A percentile compares a stretch with the other conserved stretches of the same genome.
Evolutionary conservation across 2,113 vertebrate species (phyloP).

Genomic region (Salvelinus namaycush): DNA sequence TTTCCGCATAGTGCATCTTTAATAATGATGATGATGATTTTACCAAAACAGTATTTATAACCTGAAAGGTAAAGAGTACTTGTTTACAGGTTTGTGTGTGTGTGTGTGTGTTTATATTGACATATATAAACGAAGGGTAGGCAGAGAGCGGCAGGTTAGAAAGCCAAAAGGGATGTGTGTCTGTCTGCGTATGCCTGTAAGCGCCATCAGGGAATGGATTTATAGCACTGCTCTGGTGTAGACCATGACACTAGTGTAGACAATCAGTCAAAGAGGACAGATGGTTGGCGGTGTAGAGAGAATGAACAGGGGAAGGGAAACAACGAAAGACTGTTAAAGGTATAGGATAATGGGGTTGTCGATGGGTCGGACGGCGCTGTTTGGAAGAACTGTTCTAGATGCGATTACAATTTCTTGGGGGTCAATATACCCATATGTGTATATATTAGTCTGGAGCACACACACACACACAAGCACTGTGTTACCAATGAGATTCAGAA

Average conservation of each 20-base stretch:
- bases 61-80: constrained; percentile 63
- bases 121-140: constrained; percentile 28
- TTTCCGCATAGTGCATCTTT: constrained; percentile 45
- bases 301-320: not conserved
- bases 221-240: constrained; percentile 40
- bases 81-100: constrained; percentile 67
- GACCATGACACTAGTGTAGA: constrained; percentile 56
- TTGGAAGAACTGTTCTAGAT: constrained; percentile 59
- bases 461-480: constrained; percentile 24
- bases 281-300: not conserved
- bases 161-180: constrained; percentile 54
- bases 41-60: constrained; percentile 82
- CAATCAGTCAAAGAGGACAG: constrained; percentile 51
- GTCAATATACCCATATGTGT: constrained; percentile 52
- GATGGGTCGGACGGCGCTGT: constrained; percentile 34
- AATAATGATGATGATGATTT: constrained; percentile 65
- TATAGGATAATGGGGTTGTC: not conserved
- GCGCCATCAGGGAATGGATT: constrained; percentile 41
- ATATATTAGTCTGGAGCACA: constrained; percentile 57
- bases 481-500: constrained; percentile 66
- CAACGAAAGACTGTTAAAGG: not conserved
- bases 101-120: constrained; percentile 47
- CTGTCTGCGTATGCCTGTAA: constrained; percentile 62
- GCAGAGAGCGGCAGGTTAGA: constrained; percentile 26
- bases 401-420: constrained; percentile 43